Evolutionary conservation across 1,140 invertebrate species (phyloP), one percentile per base, ranked within the genome.

Genomic region (Drosophila obscura): DNA sequence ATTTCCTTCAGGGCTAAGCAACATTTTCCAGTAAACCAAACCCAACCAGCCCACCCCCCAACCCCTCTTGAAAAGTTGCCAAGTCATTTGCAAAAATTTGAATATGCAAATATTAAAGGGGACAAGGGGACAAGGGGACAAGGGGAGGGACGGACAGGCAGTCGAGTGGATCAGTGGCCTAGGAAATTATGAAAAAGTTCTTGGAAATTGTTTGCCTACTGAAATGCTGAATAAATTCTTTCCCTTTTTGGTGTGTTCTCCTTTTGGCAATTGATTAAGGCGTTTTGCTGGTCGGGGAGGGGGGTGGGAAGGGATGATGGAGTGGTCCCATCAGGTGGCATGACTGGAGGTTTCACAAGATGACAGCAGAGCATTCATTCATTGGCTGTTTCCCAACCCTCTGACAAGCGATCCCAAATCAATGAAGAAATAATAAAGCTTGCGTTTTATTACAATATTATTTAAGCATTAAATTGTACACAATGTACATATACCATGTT

Each of bases 51-150:
- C 59, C 5, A 5, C 7, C 16, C 22, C 24, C n/a, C 15, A 1
- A 22, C 19, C 24, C 19, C 24, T 15, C 26, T 2, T 8, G 28
- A 52, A 9, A 45, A 72, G 28, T 45, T 77, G 73, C 78, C 55
- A 46, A 76, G 79, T 81, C 79, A 81, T 68, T 68, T 73, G 68
- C 41, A 48, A 72, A 51, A 82, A 78, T 78, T 78, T 78, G 76
- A 77, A 82, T 82, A 82, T 82, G 79, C 63, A 82, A 78, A 82
- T 81, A 71, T 28, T 2, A 3, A 8, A 31, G 28, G 28, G 28
- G 7, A 19, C 6, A 8, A 0, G 1, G 28, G 28, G 7, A 19
- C 6, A 8, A 0, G 1, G 28, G 28, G 28, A 7, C 28, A 28
- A 35, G 28, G 26, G 28, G 51, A 19, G 35, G 35, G 9, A 28